Evolutionary conservation across 2,113 vertebrate species (phyloP).

Genomic region (Corythornis vintsioides): DNA sequence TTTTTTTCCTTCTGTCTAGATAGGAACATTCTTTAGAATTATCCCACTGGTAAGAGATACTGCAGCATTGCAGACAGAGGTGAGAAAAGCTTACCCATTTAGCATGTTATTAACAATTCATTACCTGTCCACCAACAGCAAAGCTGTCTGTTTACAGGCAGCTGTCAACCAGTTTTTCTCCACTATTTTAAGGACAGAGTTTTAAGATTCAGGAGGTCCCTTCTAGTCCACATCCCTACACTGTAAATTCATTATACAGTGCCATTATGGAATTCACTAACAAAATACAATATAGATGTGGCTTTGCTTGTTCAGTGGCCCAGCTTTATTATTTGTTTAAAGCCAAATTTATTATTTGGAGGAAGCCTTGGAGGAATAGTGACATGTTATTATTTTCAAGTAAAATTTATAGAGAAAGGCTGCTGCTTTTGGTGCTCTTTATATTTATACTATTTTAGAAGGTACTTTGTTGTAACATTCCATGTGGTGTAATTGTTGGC

Average conservation of each 20-base stretch:
- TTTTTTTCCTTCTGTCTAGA: background rate
- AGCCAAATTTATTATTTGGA: conserved; percentile 14
- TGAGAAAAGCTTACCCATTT: background rate
- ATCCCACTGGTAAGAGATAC: background rate
- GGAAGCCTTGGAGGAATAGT: background rate
- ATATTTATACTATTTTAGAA: background rate
- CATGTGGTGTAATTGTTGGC: background rate
- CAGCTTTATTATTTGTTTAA: background rate
- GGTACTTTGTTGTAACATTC: background rate
- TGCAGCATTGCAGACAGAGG: background rate
- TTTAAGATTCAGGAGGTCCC: background rate
- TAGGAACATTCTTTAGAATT: conserved; percentile 21
- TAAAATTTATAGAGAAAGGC: conserved; percentile 9
- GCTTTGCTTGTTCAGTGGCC: background rate
- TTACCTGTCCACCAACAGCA: background rate
- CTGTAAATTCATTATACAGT: background rate
- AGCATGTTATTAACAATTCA: background rate
- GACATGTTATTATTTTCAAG: conserved; percentile 8
- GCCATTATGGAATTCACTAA: background rate
- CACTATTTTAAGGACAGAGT: background rate
- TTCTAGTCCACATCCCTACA: background rate
- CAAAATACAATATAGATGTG: background rate
- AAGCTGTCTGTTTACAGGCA: background rate
- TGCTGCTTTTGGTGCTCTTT: conserved; percentile 1
- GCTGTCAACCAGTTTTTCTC: background rate